Evolutionary conservation across 2,113 vertebrate genomes (phyloP).

Genomic region (Caranx ignobilis): DNA sequence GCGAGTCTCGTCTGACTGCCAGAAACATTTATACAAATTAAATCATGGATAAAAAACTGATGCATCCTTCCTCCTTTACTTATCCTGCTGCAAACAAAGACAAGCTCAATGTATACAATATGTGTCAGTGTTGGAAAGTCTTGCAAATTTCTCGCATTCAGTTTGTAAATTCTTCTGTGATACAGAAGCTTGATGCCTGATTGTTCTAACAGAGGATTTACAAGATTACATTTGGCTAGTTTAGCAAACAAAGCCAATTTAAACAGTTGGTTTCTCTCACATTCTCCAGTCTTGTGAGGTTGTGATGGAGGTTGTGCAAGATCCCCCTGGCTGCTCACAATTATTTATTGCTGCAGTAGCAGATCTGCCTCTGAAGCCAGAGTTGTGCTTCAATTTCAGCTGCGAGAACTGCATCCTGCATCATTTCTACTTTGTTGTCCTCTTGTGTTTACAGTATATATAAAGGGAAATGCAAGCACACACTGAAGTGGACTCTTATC

Average conservation of each 20-base stretch:
- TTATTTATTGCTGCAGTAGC: not conserved
- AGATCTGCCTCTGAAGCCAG: constrained; percentile 9
- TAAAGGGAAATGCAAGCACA: not conserved
- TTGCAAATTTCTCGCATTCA: not conserved
- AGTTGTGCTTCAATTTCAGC: not conserved
- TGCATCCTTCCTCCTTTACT: not conserved
- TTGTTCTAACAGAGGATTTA: not conserved
- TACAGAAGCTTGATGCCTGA: too few relatives aligned
- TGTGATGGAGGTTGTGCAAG: too few relatives aligned
- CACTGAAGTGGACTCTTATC: not conserved
- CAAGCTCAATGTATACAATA: not conserved
- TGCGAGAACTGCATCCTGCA: not conserved
- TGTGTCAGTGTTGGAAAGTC: not conserved
- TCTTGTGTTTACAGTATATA: not conserved
- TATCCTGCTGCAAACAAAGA: not conserved
- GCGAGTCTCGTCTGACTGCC: not conserved
- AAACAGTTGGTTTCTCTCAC: too few relatives aligned
- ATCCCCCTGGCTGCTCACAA: not conserved
- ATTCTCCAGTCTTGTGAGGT: not conserved
- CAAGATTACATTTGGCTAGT: not conserved
- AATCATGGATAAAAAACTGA: not conserved
- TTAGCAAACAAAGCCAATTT: not conserved
- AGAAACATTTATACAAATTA: not conserved
- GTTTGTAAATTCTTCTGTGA: not conserved
- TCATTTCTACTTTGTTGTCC: not conserved